Percentiles rank a stretch among this genome's conserved stretches.
Evolutionary conservation across 1,140 invertebrate species (phyloP).

Genomic region (Brachionus rubens): DNA sequence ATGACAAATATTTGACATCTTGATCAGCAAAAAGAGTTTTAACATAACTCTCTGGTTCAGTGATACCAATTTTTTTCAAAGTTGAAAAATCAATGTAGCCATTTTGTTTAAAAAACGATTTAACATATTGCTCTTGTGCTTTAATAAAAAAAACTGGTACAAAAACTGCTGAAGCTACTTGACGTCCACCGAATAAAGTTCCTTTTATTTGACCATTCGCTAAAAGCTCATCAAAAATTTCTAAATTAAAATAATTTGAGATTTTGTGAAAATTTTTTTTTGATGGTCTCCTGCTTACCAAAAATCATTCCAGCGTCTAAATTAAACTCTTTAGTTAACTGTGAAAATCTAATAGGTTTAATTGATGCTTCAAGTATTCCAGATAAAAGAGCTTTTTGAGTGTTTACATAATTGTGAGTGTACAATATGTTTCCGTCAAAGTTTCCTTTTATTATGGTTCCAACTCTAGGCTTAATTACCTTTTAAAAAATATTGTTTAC

Average conservation of each 20-base stretch:
- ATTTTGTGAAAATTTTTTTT: not conserved
- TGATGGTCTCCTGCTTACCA: too few relatives aligned
- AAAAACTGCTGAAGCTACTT: slow-evolving; percentile 70
- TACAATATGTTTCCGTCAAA: slow-evolving; percentile 78
- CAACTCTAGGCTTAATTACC: slow-evolving; percentile 70
- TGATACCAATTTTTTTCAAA: slow-evolving; percentile 78
- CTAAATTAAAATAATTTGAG: slow-evolving; percentile 54
- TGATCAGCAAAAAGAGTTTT: slow-evolving; percentile 73
- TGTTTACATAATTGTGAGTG: slow-evolving; percentile 79
- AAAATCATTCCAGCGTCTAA: slow-evolving; percentile 40
- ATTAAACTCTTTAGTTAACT: slow-evolving; percentile 69
- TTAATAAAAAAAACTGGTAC: slow-evolving; percentile 83
- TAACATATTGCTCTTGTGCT: slow-evolving; percentile 81
- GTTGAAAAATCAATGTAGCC: slow-evolving; percentile 89
- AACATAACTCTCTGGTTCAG: slow-evolving; percentile 76
- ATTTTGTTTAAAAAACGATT: slow-evolving; percentile 87
- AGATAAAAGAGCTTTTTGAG: slow-evolving; percentile 77
- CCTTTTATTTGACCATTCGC: slow-evolving; percentile 72
- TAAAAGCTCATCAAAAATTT: slow-evolving; percentile 67
- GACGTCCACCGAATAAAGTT: slow-evolving; percentile 71
- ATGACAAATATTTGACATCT: slow-evolving; percentile 57
- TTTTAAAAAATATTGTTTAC: slow-evolving; percentile 47
- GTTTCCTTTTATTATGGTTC: slow-evolving; percentile 74
- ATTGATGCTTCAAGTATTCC: slow-evolving; percentile 82
- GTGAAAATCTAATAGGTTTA: slow-evolving; percentile 72